Evolutionary conservation across 2,113 vertebrate genomes (phyloP).

Genomic region (Pelecanus crispus): DNA sequence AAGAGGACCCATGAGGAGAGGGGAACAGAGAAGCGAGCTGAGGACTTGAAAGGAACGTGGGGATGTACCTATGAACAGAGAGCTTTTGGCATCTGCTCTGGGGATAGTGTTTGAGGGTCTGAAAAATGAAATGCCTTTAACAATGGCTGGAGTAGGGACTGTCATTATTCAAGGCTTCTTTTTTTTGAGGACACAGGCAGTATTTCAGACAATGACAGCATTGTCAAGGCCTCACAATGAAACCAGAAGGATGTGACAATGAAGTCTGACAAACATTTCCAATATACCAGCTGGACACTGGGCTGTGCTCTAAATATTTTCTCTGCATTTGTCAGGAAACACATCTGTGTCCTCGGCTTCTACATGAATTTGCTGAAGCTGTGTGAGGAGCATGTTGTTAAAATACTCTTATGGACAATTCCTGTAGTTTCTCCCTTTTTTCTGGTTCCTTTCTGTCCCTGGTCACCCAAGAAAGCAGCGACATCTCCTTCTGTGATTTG

Average conservation of each 20-base stretch:
- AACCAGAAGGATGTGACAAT: neutral
- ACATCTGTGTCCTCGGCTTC: rapidly evolving
- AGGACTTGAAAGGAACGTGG: neutral
- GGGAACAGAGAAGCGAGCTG: neutral
- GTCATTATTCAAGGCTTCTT: neutral
- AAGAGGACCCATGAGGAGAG: neutral
- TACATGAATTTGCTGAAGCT: neutral
- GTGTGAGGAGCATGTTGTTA: neutral
- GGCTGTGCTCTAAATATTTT: neutral
- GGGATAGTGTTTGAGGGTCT: neutral
- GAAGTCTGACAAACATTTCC: neutral
- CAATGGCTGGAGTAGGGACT: neutral
- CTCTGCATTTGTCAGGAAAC: neutral
- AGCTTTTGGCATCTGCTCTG: neutral
- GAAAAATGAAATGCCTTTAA: neutral
- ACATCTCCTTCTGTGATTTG: neutral
- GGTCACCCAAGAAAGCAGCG: neutral
- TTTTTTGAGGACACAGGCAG: neutral
- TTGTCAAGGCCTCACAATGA: neutral
- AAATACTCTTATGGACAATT: neutral
- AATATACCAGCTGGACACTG: neutral
- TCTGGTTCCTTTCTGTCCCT: neutral
- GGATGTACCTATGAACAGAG: neutral
- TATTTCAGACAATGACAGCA: neutral
- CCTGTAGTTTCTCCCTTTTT: neutral